Percentiles rank a stretch among this genome's conserved stretches.
Evolutionary conservation across 2,797 vertebrate genomes (phyloP).

Genomic region (Triplophysa bombifrons): DNA sequence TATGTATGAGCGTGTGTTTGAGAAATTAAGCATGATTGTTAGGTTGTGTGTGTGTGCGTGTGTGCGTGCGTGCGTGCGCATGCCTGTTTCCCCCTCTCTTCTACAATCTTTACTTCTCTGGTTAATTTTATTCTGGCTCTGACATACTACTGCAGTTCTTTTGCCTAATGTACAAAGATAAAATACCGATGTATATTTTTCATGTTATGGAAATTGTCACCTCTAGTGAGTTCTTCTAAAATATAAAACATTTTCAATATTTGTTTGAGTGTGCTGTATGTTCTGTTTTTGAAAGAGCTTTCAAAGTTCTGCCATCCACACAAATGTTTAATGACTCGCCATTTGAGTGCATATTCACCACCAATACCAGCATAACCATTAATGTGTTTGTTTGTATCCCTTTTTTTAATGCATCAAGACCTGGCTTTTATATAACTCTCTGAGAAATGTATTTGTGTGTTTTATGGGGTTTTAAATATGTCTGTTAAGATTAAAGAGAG

Average conservation of each 20-base stretch:
- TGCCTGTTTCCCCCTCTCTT: constrained; percentile 54
- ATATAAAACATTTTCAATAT: constrained; percentile 95
- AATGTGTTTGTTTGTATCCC: background rate
- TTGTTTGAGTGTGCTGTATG: constrained; percentile 63
- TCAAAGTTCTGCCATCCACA: constrained; percentile 2
- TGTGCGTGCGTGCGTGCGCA: background rate
- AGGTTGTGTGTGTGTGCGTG: constrained; percentile 55
- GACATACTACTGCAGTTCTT: constrained; percentile 76
- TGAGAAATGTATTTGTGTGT: background rate
- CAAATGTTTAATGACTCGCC: background rate
- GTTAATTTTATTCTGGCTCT: constrained; percentile 74
- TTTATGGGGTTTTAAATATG: background rate
- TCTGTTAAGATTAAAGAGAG: background rate
- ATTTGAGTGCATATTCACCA: background rate
- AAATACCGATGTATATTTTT: constrained; percentile 99
- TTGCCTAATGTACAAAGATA: constrained; percentile 96
- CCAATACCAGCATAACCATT: background rate
- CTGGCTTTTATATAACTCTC: constrained; percentile 6
- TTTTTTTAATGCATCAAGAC: background rate
- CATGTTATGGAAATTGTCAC: constrained; percentile 97
- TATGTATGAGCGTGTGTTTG: constrained; percentile 40
- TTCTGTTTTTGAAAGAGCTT: constrained; percentile 19
- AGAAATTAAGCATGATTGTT: constrained; percentile 40
- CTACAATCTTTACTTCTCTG: constrained; percentile 66
- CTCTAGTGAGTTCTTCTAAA: constrained; percentile 99